phyloP scores from a whole-genome alignment of 2,888 invertebrate species.

The Lochmaea crataegi region DNA sequence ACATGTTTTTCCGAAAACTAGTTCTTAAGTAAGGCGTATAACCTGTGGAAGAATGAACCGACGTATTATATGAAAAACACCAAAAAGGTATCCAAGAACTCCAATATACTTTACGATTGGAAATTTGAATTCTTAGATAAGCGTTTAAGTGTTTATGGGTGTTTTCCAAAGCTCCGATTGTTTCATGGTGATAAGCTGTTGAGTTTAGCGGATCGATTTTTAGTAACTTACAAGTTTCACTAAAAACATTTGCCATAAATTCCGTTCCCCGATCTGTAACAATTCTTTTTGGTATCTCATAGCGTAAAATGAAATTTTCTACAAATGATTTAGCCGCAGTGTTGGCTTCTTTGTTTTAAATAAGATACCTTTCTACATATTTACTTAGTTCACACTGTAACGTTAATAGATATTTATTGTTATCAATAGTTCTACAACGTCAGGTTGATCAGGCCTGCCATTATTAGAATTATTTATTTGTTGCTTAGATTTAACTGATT shows the following conservation, averaged over 20 bases:
- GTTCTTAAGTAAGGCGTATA: conserved; percentile 23
- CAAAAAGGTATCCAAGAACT: conserved; percentile 31
- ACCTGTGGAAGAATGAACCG: conserved; percentile 27
- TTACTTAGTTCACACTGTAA: conserved; percentile 16
- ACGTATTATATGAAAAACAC: conserved; percentile 33
- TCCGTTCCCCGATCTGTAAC: not conserved
- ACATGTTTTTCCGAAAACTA: conserved; percentile 24
- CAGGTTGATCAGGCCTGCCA: too few relatives aligned
- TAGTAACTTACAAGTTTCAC: too few relatives aligned
- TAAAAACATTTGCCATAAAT: not conserved
- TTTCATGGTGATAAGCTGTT: conserved; percentile 35
- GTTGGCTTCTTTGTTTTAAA: too few relatives aligned
- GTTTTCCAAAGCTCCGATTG: too few relatives aligned
- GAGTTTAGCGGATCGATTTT: too few relatives aligned
- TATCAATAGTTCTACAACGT: too few relatives aligned
- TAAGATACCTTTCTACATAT: conserved; percentile 8
- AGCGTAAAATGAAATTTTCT: not conserved
- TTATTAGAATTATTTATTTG: too few relatives aligned
- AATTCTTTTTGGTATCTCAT: conserved; percentile 6
- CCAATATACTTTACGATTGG: conserved; percentile 22
- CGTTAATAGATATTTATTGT: conserved; percentile 5
- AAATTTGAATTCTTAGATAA: conserved; percentile 35
- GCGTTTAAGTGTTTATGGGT: too few relatives aligned
- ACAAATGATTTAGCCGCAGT: too few relatives aligned
- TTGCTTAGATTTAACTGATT: too few relatives aligned